Conservation (phyloP, 2,888 invertebrate genomes). For the Palloptera scutellata region DNA sequence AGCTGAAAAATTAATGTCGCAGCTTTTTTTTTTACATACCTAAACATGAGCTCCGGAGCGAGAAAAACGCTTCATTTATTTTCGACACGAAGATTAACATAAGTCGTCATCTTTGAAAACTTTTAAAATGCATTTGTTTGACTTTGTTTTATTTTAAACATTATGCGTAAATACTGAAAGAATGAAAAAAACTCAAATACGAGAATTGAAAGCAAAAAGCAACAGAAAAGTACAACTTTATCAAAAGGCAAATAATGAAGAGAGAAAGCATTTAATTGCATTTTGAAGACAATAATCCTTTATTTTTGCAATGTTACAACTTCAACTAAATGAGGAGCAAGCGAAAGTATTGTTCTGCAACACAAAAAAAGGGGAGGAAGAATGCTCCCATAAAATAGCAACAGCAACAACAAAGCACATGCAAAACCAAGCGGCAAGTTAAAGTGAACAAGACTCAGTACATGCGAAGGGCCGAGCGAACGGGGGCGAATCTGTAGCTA, state of each 20-base stretch:
- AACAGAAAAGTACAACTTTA: neutral
- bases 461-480: neutral
- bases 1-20: too few species aligned
- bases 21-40: too few species aligned
- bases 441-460: neutral
- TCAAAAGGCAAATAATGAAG: neutral
- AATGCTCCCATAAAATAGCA: constrained; percentile 6
- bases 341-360: neutral
- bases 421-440: neutral
- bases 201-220: neutral
- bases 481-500: neutral
- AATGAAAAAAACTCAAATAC: neutral
- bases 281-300: constrained; percentile 21
- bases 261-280: constrained; percentile 20
- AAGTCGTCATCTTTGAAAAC: too few species aligned
- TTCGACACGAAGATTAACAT: too few species aligned
- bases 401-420: neutral
- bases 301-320: neutral
- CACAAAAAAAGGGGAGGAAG: neutral
- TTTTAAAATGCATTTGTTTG: constrained; percentile 11
- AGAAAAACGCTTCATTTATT: too few species aligned
- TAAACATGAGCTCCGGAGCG: too few species aligned
- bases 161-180: constrained; percentile 19
- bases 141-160: constrained; percentile 27
- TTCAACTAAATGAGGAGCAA: neutral